phyloP scores from a whole-genome alignment of 2,113 vertebrate species.

The Pandion haliaetus region DNA sequence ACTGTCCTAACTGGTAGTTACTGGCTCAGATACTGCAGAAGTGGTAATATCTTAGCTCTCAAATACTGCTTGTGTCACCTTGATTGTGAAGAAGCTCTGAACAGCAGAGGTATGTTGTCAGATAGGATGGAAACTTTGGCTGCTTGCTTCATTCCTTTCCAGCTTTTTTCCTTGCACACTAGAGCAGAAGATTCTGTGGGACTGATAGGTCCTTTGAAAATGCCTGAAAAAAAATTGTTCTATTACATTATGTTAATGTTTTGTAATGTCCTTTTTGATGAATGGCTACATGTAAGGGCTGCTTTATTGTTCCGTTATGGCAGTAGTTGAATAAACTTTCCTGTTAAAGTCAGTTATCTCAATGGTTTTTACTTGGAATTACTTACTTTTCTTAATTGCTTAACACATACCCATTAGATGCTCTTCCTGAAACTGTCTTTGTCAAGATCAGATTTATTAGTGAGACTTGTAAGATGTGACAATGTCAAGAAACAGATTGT shows the following conservation, averaged over 20 bases:
- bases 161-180: constrained; percentile 61
- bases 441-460: background rate
- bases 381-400: constrained; percentile 2
- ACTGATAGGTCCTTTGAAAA: constrained; percentile 75
- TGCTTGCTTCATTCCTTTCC: constrained; percentile 58
- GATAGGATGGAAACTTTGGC: constrained; percentile 22
- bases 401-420: background rate
- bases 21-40: constrained; percentile 26
- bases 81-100: constrained; percentile 38
- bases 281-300: constrained; percentile 72
- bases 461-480: background rate
- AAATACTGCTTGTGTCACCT: constrained; percentile 11
- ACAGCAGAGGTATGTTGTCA: constrained; percentile 8
- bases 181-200: constrained; percentile 46
- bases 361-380: constrained; percentile 71
- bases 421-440: background rate
- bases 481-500: background rate
- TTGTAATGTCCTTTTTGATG: constrained; percentile 64
- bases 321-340: constrained; percentile 76
- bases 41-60: background rate
- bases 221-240: constrained; percentile 71
- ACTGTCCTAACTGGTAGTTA: background rate
- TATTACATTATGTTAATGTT: constrained; percentile 80
- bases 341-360: constrained; percentile 64
- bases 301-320: constrained; percentile 73